Evolutionary conservation across 2,113 vertebrate species (phyloP), one percentile per base, ranked within the genome.

Genomic region (Scomber japonicus): DNA sequence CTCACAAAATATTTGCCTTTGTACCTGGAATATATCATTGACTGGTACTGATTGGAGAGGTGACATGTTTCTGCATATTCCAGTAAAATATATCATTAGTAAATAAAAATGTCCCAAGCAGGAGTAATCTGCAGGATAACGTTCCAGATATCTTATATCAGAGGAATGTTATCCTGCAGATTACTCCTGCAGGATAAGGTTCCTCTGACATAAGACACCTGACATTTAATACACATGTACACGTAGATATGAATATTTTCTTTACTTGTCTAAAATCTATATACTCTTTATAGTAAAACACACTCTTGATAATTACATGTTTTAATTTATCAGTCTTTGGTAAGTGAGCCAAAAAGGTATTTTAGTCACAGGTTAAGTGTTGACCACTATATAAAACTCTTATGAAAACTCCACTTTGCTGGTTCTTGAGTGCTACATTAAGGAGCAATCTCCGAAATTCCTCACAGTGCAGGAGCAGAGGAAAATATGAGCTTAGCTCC

Each of bases 401-500:
- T 24, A 53, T 15, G 57, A 57, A 87, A 72, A 13, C 46, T 50
- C 8, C 4, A 53, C 19, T 13, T 15, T 59, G 7, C 11, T 44
- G 11, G 4, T 81, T 81, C 27, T 46, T 10, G 10, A 40, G 35
- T 60, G 54, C 45, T 27, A 59, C 46, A 50, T 65, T 49, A 67
- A 12, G n/a, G 13, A 69, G 49, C 35, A 54, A 19, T 24, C 66
- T 35, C 16, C 49, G 21, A 69, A 61, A 88, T 77, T 81, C 79
- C 65, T 82, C 13, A 17, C 57, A 68, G 55, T 16, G 46, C 15
- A 64, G 53, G 48, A 53, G 15, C 49, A 59, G 51, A 67, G 53
- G n/a, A 40, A 54, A 74, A 79, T 71, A 75, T 65, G 64, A 53
- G 67, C 69, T 72, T 54, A 68, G 50, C 76, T 84, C 85, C 57